Evolutionary conservation across 2,797 vertebrate genomes (phyloP), one percentile per base, ranked within the genome.

Genomic region (Onychomys torridus): DNA sequence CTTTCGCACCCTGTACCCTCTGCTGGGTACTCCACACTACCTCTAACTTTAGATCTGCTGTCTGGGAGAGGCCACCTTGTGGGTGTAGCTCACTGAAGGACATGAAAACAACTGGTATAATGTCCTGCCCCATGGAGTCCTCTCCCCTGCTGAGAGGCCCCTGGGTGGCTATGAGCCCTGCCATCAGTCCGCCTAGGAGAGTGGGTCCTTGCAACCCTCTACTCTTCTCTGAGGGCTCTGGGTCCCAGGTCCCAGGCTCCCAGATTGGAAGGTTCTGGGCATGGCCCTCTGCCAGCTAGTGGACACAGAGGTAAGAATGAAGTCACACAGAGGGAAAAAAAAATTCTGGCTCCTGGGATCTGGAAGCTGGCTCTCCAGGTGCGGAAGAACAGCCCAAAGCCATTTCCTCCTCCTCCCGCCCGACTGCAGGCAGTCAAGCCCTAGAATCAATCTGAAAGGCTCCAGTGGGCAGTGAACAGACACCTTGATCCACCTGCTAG

Each of bases 241-340:
- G 55, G 78, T 86, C 55, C 57, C 55, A 34, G 43, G 19, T 43
- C 63, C 46, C 61, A 32, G 55, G 71, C 92, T 79, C 27, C 69
- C 40, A 84, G 65, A 34, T 37, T 40, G 79, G 37, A 95, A 79
- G 69, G 40, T 40, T 78, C 86, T 23, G 55, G 59, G 46, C 25
- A 84, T 79, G 88, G 83, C 27, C 75, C 23, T 63, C 76, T 71
- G 92, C 89, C 91, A 71, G 65, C 91, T 34, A 11, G 37, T 29
- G 67, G 65, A 55, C 87, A 29, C 73, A 17, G 79, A 2, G 52
- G 78, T 40, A 76, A 77, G 59, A 76, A 49, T 9, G 29, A 73
- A 93, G 57, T 25, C 69, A 83, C 89, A 55, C n/a, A n/a, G 19
- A 89, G 49, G 65, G 29, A 81, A 88, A 91, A 90, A 90, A n/a